Base-by-base conservation (phyloP, 2,797 vertebrate species). In the Gallinago solitaria region DNA sequence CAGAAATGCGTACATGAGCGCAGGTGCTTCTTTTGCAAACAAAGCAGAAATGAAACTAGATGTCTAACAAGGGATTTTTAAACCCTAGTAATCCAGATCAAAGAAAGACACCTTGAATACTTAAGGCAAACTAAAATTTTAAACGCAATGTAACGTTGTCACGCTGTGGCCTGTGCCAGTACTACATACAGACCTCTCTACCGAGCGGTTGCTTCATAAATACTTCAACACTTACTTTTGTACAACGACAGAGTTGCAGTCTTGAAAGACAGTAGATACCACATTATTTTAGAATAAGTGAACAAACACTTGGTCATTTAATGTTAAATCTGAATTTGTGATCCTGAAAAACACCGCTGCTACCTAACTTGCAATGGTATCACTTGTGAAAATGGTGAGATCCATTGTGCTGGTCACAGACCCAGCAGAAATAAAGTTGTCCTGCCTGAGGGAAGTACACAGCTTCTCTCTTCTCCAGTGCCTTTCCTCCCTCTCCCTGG, bases 21-120 rank as follows among this genome's bases (percentile, higher is more conserved):
- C 93, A 89, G 87, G 61, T 92, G 76, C 73, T 91, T 87, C 28
- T 93, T 87, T 78, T 91, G 89, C 92, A 92, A 91, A 92, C 51
- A 88, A 78, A 91, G 87, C 91, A 92, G 87, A 78, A 89, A 53
- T 80, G 10, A 76, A 91, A 75, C 51, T 43, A 43, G 43, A 41
- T 57, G 25, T 64, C 61, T 92, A 87, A 92, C 82, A 89, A 77
- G 89, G 78, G 71, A 90, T 83, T 95, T 95, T 92, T 84, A 87
- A 94, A 74, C n/a, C 28, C 37, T 69, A 71, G 41, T 83, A 85
- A 93, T 57, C 3, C 32, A 90, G 54, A 97, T 93, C 92, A 97
- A 95, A 97, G 83, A 37, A 78, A 89, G 47, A 85, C 21, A 87
- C 84, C 43, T 90, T 73, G 80, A 85, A 81, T 39, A 89, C 65